Evolutionary conservation across 2,797 vertebrate species (phyloP).

Genomic region (Lerista edwardsae): DNA sequence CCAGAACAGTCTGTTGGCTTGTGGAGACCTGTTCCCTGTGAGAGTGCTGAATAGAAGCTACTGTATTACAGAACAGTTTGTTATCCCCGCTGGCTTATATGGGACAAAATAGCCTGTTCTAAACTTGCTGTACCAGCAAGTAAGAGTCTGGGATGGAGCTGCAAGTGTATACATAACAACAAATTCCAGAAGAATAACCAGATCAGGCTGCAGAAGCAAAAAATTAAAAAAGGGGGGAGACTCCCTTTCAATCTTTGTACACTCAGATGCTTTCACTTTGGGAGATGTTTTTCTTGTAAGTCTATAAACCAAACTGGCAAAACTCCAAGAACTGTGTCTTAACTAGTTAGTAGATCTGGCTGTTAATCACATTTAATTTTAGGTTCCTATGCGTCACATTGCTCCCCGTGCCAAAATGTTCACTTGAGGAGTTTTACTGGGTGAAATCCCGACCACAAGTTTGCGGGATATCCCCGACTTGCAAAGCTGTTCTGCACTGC

Average conservation of each 20-base stretch:
- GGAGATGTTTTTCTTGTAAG: conserved; percentile 27
- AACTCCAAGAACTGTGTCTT: conserved; percentile 21
- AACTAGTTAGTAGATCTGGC: conserved; percentile 19
- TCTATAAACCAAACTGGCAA: conserved; percentile 30
- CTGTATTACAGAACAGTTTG: background rate
- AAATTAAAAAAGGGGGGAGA: no score
- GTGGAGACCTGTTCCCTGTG: conserved; percentile 4
- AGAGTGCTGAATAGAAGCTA: background rate
- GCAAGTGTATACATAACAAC: background rate
- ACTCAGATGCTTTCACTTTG: background rate
- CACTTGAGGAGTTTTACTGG: background rate
- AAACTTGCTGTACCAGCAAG: background rate
- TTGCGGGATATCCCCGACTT: background rate
- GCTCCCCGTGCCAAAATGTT: background rate
- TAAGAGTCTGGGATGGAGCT: background rate
- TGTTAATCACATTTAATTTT: conserved; percentile 15
- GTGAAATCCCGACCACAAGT: background rate
- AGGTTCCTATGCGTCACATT: background rate
- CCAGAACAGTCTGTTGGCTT: background rate
- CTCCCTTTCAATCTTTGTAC: background rate
- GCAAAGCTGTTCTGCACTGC: background rate
- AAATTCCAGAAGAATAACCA: background rate
- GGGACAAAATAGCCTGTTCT: background rate
- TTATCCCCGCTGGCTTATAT: background rate
- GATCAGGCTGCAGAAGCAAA: background rate